Evolutionary conservation across 2,113 vertebrate species (phyloP).

Genomic region (Proteles cristata): DNA sequence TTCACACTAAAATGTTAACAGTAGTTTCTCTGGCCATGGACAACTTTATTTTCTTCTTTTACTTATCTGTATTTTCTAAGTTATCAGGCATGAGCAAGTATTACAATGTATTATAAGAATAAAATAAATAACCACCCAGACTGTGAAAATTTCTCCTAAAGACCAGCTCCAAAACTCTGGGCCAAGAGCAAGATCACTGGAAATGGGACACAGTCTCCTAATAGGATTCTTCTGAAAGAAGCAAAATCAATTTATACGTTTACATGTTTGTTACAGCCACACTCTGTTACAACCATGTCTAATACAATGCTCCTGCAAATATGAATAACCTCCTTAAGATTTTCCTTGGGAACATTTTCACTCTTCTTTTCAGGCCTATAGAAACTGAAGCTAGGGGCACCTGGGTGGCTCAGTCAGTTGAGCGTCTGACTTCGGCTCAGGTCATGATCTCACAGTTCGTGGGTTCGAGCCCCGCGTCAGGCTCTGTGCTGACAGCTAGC

Average conservation of each 20-base stretch:
- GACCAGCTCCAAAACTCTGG: not conserved
- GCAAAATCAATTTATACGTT: not conserved
- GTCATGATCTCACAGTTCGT: no score
- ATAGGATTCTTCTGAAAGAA: not conserved
- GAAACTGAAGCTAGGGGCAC: not conserved
- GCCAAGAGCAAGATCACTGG: not conserved
- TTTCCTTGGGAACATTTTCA: not conserved
- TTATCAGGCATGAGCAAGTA: not conserved
- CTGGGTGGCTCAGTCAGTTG: no score
- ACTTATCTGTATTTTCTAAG: not conserved
- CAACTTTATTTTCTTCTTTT: constrained; percentile 36
- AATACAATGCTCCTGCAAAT: not conserved
- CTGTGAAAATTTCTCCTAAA: not conserved
- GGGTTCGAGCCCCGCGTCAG: no score
- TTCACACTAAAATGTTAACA: not conserved
- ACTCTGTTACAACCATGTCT: not conserved
- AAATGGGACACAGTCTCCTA: not conserved
- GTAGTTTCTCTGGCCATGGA: not conserved
- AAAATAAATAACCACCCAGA: not conserved
- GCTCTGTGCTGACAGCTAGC: no score
- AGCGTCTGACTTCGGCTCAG: no score
- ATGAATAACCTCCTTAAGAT: not conserved
- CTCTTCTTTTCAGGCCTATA: not conserved
- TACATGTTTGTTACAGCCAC: not conserved
- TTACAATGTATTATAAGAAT: not conserved